Evolutionary conservation across 2,113 vertebrate species (phyloP), one percentile per base, ranked within the genome.

Genomic region (Scolopax mira): DNA sequence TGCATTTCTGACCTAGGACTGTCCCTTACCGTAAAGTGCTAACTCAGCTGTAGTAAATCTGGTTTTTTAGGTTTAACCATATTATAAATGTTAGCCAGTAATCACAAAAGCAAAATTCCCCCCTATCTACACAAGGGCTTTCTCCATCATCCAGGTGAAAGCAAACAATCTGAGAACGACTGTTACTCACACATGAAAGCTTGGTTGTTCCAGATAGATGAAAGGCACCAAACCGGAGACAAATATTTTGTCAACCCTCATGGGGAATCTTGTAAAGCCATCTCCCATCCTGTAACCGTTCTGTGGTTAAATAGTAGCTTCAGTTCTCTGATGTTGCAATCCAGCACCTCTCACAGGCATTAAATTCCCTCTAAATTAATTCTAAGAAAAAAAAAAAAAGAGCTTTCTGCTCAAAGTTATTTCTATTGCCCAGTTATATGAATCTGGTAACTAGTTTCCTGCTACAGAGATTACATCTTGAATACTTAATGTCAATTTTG

Each of bases 401-500:
- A 6, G 94, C 94, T 95, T 96, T 98, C 96, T 95, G 93, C 87
- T 92, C 92, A 87, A 93, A 98, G 96, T 95, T 93, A 95, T 97
- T 98, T 97, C 96, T 93, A 95, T 95, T 97, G 96, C 90, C 93
- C 89, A 88, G 97, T 97, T 97, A 79, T 93, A 95, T 93, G 95
- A 98, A 98, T 98, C 97, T 97, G 97, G 91, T 97, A 97, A 97
- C 95, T 94, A 97, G 97, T 93, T 94, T 89, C 95, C 96, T 96
- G 96, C 96, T 97, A 96, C 95, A 93, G 96, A 97, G 98, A 97
- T 98, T 98, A 97, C 89, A 84, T 97, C 95, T 94, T 98, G 98
- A 98, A 98, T 98, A 97, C 97, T 96, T 98, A 97, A 98, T 97
- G 96, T 86, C 97, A 97, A 98, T 98, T 98, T 98, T 95, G 95